Evolutionary conservation across 2,797 vertebrate genomes (phyloP).

Genomic region (Enteromius radiatus): DNA sequence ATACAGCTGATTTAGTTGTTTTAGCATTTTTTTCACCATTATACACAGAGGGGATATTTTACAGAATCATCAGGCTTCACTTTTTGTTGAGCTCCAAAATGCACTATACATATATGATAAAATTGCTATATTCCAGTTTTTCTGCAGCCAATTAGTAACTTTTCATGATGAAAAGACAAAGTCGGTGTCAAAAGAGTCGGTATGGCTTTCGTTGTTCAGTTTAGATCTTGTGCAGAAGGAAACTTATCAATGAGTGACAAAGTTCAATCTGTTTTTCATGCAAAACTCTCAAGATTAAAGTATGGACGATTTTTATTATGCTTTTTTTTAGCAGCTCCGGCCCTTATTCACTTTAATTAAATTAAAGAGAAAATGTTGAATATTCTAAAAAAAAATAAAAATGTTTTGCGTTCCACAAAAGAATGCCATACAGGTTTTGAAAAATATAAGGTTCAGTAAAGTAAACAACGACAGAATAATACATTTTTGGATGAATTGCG

Average conservation of each 20-base stretch:
- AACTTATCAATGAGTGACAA: background rate
- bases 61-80: background rate
- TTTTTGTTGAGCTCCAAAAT: background rate
- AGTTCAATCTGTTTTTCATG: background rate
- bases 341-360: background rate
- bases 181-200: background rate
- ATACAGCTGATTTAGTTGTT: background rate
- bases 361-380: background rate
- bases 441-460: background rate
- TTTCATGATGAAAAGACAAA: background rate
- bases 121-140: background rate
- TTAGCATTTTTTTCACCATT: too few relatives aligned
- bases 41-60: background rate
- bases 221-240: background rate
- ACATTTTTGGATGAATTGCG: background rate
- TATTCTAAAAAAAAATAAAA: background rate
- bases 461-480: background rate
- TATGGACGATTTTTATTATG: background rate
- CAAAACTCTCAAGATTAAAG: background rate
- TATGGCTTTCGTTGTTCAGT: background rate
- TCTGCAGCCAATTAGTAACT: background rate
- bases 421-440: background rate
- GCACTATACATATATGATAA: background rate
- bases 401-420: background rate
- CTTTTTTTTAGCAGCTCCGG: background rate